Conservation (phyloP, 2,888 invertebrate species). For the Aromia moschata region DNA sequence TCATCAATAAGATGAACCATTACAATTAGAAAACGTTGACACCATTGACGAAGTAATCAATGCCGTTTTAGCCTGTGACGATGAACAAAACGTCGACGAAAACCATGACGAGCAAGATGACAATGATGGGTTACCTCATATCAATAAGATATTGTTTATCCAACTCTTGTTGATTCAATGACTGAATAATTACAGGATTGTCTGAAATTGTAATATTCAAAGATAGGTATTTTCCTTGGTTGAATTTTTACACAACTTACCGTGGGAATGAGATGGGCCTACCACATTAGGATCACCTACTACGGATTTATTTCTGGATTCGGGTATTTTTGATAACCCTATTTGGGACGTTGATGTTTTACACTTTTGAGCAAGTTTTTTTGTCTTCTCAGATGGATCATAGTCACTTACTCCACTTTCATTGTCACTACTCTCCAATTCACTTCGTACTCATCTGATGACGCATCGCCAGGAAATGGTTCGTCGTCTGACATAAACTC, state of each 20-base stretch:
- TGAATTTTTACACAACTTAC: neutral
- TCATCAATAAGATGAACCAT: too few species aligned
- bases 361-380: neutral
- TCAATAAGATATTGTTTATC: too few species aligned
- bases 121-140: too few species aligned
- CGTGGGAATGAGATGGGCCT: neutral
- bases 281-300: neutral
- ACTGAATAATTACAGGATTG: too few species aligned
- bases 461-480: slow-evolving; percentile 6
- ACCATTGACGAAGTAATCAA: too few species aligned
- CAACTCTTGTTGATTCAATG: too few species aligned
- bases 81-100: too few species aligned
- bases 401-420: slow-evolving; percentile 4
- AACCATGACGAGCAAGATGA: too few species aligned
- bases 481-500: slow-evolving; percentile 6
- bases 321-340: neutral
- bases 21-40: too few species aligned
- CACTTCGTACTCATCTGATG: slow-evolving; percentile 5
- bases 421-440: slow-evolving; percentile 5
- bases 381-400: neutral
- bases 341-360: neutral
- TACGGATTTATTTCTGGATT: neutral
- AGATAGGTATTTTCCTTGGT: neutral
- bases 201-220: too few species aligned
- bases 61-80: too few species aligned